A percentile compares a stretch with the other conserved stretches of the same genome.
Evolutionary conservation across 2,888 invertebrate genomes (phyloP).

Genomic region (Scaeva pyrastri): DNA sequence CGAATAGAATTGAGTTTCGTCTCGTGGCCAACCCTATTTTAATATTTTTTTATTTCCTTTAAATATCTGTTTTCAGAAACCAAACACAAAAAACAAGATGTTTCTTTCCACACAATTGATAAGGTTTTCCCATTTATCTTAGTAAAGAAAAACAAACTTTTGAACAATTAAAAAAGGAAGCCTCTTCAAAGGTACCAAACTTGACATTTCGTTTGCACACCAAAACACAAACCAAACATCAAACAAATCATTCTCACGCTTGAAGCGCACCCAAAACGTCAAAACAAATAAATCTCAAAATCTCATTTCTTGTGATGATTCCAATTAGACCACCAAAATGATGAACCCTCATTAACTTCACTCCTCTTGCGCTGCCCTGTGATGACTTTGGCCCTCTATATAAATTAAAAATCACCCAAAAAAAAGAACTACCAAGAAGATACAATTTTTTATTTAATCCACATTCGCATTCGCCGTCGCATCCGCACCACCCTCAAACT

Average conservation of each 20-base stretch:
- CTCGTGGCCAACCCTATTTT: too few species aligned
- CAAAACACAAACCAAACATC: slow-evolving; percentile 58
- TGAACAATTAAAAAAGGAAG: background rate
- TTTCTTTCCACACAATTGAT: background rate
- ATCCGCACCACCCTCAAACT: slow-evolving; percentile 16
- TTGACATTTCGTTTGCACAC: slow-evolving; percentile 2
- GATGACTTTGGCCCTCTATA: background rate
- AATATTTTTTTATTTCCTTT: too few species aligned
- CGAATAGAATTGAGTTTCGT: too few species aligned
- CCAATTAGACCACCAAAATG: slow-evolving; percentile 55
- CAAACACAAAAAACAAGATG: too few species aligned
- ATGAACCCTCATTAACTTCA: slow-evolving; percentile 28
- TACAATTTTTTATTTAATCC: slow-evolving; percentile 53
- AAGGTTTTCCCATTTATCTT: background rate
- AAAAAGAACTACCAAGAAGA: slow-evolving; percentile 28
- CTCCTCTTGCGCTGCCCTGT: background rate
- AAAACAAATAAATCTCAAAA: slow-evolving; percentile 69
- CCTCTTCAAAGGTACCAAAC: background rate
- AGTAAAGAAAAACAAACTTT: background rate
- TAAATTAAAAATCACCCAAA: slow-evolving; percentile 51
- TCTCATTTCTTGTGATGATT: slow-evolving; percentile 34
- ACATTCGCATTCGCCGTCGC: too few species aligned
- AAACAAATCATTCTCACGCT: slow-evolving; percentile 67
- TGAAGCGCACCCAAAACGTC: slow-evolving; percentile 63
- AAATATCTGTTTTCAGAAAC: too few species aligned